Evolutionary conservation across 2,113 vertebrate species (phyloP).

Genomic region (Hippopotamus amphibius): DNA sequence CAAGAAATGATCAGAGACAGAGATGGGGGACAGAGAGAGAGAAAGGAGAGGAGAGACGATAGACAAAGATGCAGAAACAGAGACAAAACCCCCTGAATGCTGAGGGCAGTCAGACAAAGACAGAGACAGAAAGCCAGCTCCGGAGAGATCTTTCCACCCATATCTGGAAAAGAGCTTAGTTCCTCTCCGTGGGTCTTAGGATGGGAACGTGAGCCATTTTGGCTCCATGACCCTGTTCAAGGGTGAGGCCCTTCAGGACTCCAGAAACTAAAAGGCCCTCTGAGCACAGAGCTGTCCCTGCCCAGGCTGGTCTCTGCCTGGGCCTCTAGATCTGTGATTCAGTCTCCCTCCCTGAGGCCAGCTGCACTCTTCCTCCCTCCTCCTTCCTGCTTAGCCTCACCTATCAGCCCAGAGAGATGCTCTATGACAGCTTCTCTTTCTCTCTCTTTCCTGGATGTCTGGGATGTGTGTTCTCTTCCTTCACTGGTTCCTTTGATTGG

Average conservation of each 20-base stretch:
- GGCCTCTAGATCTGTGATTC: not conserved
- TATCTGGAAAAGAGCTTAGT: conserved; percentile 74
- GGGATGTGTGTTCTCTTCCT: not conserved
- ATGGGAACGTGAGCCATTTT: conserved; percentile 66
- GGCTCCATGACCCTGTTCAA: not conserved
- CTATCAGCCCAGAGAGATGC: not conserved
- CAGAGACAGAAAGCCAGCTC: conserved; percentile 11
- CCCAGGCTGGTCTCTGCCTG: not conserved
- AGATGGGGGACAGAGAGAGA: not conserved
- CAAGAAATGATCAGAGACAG: conserved; percentile 59
- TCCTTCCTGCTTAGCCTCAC: not conserved
- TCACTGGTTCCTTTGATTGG: not conserved
- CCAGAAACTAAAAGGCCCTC: conserved; percentile 72
- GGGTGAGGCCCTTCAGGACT: conserved; percentile 17
- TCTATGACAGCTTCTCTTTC: not conserved
- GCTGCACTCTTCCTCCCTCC: not conserved
- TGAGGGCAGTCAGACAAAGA: not conserved
- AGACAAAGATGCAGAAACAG: not conserved
- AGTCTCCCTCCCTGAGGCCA: not conserved
- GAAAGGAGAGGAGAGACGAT: not conserved
- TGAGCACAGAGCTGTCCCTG: conserved; percentile 29
- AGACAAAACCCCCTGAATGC: not conserved
- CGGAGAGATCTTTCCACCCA: not conserved
- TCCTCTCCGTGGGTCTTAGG: not conserved
- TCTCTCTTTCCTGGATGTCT: not conserved